Evolutionary conservation across 2,797 vertebrate genomes (phyloP).

Genomic region (Sebastes trivittatus): DNA sequence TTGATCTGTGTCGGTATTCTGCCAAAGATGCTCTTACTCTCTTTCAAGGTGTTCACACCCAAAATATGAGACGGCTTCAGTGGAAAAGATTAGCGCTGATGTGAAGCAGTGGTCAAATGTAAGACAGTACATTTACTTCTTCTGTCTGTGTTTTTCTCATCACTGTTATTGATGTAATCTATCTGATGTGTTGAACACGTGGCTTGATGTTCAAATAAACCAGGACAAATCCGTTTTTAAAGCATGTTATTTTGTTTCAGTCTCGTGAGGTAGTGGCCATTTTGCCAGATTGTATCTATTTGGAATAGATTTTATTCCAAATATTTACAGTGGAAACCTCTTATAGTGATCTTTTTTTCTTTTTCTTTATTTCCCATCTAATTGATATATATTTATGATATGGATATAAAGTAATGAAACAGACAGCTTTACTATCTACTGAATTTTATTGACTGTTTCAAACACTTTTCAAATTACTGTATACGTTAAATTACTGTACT

Average conservation of each 20-base stretch:
- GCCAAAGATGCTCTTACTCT: not conserved
- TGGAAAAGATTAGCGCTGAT: conserved; percentile 67
- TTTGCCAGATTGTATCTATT: not conserved
- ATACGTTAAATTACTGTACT: too few relatives aligned
- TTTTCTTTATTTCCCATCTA: too few relatives aligned
- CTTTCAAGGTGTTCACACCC: conserved; percentile 55
- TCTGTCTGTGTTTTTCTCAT: not conserved
- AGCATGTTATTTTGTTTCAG: not conserved
- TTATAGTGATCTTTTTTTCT: too few relatives aligned
- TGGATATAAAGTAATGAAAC: too few relatives aligned
- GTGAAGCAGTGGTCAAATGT: conserved; percentile 78
- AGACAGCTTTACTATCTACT: too few relatives aligned
- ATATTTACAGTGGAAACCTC: too few relatives aligned
- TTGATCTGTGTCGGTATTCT: not conserved
- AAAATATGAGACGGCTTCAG: conserved; percentile 52
- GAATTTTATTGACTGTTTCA: too few relatives aligned
- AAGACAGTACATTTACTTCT: conserved; percentile 33
- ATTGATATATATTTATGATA: too few relatives aligned
- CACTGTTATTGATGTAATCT: not conserved
- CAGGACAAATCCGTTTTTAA: not conserved
- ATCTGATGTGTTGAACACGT: not conserved
- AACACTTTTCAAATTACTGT: too few relatives aligned
- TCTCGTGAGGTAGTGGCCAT: not conserved
- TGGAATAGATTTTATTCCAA: not conserved
- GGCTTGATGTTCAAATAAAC: not conserved